Evolutionary conservation across 2,797 vertebrate species (phyloP).

Genomic region (Rhinoraja longicauda): DNA sequence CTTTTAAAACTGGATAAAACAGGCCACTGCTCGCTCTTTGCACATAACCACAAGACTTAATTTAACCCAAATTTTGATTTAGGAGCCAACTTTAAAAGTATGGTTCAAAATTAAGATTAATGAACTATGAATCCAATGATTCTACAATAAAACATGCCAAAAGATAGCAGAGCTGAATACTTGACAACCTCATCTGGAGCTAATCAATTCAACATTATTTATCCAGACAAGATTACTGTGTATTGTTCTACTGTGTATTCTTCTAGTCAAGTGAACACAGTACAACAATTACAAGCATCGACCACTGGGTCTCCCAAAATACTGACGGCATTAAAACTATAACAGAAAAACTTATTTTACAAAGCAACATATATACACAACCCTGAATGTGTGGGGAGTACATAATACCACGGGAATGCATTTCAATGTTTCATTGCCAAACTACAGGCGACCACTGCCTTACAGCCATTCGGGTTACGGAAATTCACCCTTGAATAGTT

Average conservation of each 20-base stretch:
- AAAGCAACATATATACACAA: neutral
- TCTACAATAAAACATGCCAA: neutral
- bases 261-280: neutral
- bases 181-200: neutral
- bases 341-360: neutral
- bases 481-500: no score
- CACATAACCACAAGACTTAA: neutral
- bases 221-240: neutral
- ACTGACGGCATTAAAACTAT: neutral
- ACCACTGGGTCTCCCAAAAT: neutral
- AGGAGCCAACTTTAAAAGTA: neutral
- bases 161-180: neutral
- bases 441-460: no score
- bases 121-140: neutral
- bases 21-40: neutral
- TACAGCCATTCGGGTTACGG: no score
- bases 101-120: neutral
- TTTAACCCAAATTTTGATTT: neutral
- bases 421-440: neutral
- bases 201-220: neutral
- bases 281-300: neutral
- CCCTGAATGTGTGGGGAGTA: neutral
- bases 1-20: neutral
- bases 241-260: neutral
- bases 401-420: neutral